Conservation (phyloP, 2,797 vertebrate species). For the Falco rusticolus region DNA sequence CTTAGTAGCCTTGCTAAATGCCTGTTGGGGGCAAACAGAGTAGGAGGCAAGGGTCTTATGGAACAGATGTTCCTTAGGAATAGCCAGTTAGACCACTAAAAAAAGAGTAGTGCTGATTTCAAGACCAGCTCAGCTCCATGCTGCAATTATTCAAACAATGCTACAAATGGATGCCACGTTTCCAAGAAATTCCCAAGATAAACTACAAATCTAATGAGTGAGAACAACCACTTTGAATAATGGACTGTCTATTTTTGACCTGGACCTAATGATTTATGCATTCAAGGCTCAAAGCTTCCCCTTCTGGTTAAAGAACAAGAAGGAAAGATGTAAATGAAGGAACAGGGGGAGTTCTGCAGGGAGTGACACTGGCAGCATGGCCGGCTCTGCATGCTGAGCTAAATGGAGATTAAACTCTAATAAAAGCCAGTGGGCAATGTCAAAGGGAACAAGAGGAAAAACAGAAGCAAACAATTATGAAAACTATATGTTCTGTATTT, state of each 20-base stretch:
- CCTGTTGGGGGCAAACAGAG: not conserved
- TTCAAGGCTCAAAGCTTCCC: not conserved
- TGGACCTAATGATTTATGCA: conserved; percentile 23
- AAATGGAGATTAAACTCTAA: conserved; percentile 32
- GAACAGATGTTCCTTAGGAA: not conserved
- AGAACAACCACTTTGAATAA: conserved; percentile 20
- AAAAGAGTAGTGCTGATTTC: not conserved
- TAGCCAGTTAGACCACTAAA: not conserved
- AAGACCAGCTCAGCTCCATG: not conserved
- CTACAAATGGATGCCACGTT: not conserved
- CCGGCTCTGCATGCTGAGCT: conserved; percentile 14
- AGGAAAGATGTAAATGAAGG: conserved; percentile 31
- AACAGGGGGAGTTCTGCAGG: not conserved
- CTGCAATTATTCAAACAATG: not conserved
- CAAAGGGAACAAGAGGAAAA: conserved; percentile 43
- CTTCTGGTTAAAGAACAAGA: conserved; percentile 21
- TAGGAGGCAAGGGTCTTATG: not conserved
- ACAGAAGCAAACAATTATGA: conserved; percentile 37
- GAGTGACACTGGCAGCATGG: not conserved
- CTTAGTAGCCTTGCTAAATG: not conserved
- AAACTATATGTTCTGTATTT: conserved; percentile 41
- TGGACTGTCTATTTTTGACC: not conserved
- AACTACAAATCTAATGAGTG: not conserved
- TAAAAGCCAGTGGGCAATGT: conserved; percentile 13
- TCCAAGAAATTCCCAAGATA: conserved; percentile 5